phyloP scores from a whole-genome alignment of 1,140 invertebrate genomes.

The Drosophila ohnishii region DNA sequence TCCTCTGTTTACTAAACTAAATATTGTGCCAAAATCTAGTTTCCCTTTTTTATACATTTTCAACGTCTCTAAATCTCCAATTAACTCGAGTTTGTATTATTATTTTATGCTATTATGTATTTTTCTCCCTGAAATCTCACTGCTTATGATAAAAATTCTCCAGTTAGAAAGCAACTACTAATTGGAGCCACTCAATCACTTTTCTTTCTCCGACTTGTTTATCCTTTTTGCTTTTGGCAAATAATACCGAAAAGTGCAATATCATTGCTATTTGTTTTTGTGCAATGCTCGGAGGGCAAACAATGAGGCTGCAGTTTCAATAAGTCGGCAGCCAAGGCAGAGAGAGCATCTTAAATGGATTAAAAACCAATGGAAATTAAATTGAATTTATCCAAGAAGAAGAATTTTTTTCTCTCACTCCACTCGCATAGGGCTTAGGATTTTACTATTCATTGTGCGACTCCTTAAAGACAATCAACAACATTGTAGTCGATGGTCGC shows the following conservation, averaged over 20 bases:
- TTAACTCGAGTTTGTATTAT: slow-evolving; percentile 2
- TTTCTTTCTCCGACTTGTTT: slow-evolving; percentile 41
- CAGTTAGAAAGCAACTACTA: slow-evolving; percentile 60
- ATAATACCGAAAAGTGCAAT: slow-evolving; percentile 69
- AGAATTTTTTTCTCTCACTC: background rate
- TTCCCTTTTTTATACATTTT: background rate
- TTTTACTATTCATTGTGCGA: slow-evolving; percentile 41
- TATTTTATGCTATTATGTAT: background rate
- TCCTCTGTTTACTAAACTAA: background rate
- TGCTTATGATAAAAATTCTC: slow-evolving; percentile 32
- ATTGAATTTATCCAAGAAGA: slow-evolving; percentile 35
- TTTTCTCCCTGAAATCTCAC: background rate
- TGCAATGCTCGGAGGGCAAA: slow-evolving; percentile 42
- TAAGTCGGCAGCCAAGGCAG: slow-evolving; percentile 11
- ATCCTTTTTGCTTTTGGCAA: slow-evolving; percentile 59
- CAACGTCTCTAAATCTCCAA: background rate
- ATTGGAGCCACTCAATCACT: slow-evolving; percentile 60
- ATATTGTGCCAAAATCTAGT: background rate
- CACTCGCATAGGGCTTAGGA: background rate
- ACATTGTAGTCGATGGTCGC: slow-evolving; percentile 31
- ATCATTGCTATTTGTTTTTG: slow-evolving; percentile 62
- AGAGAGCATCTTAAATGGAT: slow-evolving; percentile 44
- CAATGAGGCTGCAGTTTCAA: slow-evolving; percentile 67
- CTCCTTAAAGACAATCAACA: slow-evolving; percentile 42
- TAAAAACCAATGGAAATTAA: slow-evolving; percentile 56